Evolutionary conservation across 2,888 invertebrate genomes (phyloP), one percentile per base, ranked within the genome.

Genomic region (Tillus elongatus): DNA sequence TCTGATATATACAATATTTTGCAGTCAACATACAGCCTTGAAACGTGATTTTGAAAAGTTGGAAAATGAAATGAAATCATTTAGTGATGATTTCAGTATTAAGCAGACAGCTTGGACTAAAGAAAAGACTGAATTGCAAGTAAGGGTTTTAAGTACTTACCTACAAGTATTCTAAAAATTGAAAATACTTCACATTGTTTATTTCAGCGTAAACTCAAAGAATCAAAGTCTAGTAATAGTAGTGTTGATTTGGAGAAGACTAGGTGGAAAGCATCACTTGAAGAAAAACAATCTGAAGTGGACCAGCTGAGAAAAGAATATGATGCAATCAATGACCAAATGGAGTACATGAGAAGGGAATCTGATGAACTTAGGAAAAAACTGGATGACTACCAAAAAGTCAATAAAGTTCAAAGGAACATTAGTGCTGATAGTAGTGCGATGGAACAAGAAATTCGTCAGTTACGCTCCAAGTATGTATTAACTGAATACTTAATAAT

Each of bases 371-470:
- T 85, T 2, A 76, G 75, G 46, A 73, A 79, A 50, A 88, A 88
- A 59, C 61, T 90, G 16, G 88, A 85, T 56, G 90, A 90, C 63
- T 89, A 82, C 60, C 84, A 85, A 56, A 82, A 81, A 60, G 82
- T 90, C 2, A 79, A 81, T 29, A 88, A 89, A 65, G 76, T 86
- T 11, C 87, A 90, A 56, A 73, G 82, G 45, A 83, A 78, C 39
- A 73, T 87, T 30, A 79, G 80, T 36, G 79, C 81, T 2, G 88
- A 87, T 50, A 83, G 81, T 37, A 73, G 76, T 0, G 77, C 78
- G 13, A 67, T 86, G 46, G 88, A 88, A 48, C 74, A 77, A 13
- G 89, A 91, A 63, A 69, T 90, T 12, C 72, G 75, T 42, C 76
- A 80, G 35, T 59, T 85, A 19, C 79, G 79, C 56, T 70, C 71